phyloP scores from a whole-genome alignment of 2,113 vertebrate genomes.

The Calypte anna region DNA sequence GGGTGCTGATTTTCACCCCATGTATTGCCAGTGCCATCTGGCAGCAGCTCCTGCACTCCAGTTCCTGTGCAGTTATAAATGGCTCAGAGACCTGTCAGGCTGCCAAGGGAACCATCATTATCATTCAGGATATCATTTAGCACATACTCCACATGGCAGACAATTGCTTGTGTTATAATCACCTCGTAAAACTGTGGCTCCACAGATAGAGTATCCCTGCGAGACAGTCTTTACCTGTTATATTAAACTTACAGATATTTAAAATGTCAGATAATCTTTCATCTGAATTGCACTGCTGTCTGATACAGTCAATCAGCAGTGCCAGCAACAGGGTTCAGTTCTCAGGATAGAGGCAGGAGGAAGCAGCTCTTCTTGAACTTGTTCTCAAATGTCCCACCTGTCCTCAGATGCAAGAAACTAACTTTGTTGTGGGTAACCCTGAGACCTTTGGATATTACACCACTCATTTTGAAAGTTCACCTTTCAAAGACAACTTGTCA shows the following conservation, averaged over 20 bases:
- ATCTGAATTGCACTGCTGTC: neutral
- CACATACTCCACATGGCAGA: slow-evolving; percentile 9
- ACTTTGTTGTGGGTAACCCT: neutral
- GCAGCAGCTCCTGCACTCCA: neutral
- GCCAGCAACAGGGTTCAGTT: neutral
- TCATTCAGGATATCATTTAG: slow-evolving; percentile 15
- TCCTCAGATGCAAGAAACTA: neutral
- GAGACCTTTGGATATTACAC: neutral
- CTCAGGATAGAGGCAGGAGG: neutral
- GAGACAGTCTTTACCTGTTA: slow-evolving; percentile 28
- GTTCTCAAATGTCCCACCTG: neutral
- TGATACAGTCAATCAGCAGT: neutral
- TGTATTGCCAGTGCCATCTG: neutral
- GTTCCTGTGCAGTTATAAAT: neutral
- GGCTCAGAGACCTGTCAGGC: neutral
- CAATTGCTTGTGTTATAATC: slow-evolving; percentile 26
- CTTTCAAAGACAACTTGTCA: neutral
- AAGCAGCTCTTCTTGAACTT: neutral
- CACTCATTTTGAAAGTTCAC: neutral
- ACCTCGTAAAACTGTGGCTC: slow-evolving; percentile 26
- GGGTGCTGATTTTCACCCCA: neutral
- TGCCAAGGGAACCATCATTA: slow-evolving; percentile 38
- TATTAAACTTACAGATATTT: slow-evolving; percentile 50
- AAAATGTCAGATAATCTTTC: slow-evolving; percentile 21
- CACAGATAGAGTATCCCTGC: neutral